A percentile compares a stretch with the other conserved stretches of the same genome.
Conservation (phyloP, 2,113 vertebrate genomes). For the Sminthopsis crassicaudata region DNA sequence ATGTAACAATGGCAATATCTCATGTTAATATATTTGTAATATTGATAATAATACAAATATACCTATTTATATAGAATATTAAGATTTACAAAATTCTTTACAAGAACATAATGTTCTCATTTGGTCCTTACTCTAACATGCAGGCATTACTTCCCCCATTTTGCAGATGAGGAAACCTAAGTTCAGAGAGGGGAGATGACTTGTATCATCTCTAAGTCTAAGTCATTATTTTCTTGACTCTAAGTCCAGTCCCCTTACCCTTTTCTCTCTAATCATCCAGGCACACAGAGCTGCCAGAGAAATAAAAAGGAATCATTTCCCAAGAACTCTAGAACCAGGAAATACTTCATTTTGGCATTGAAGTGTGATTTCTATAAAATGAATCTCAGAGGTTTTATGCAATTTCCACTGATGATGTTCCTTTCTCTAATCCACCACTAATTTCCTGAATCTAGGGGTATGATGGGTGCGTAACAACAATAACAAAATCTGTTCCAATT, state of each 20-base stretch:
- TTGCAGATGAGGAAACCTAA: background rate
- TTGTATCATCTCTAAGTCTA: fast-evolving
- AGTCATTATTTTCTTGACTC: background rate
- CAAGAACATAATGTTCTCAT: background rate
- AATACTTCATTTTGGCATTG: background rate
- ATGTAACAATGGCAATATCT: background rate
- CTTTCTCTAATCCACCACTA: background rate
- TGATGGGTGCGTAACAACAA: background rate
- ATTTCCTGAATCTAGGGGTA: background rate
- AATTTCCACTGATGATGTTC: background rate
- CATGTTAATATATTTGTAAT: background rate
- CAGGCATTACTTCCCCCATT: background rate
- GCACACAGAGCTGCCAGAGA: background rate
- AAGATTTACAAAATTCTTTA: background rate
- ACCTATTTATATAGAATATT: background rate
- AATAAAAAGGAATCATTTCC: background rate
- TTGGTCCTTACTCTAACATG: background rate
- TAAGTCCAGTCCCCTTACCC: no score
- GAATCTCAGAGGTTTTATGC: background rate
- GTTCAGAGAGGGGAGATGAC: no score
- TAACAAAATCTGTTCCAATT: background rate
- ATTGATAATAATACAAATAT: background rate
- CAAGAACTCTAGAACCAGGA: background rate
- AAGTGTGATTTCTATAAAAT: background rate
- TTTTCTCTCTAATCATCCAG: background rate